Conservation (phyloP, 1,140 invertebrate genomes). For the Melipona quadrifasciata region DNA sequence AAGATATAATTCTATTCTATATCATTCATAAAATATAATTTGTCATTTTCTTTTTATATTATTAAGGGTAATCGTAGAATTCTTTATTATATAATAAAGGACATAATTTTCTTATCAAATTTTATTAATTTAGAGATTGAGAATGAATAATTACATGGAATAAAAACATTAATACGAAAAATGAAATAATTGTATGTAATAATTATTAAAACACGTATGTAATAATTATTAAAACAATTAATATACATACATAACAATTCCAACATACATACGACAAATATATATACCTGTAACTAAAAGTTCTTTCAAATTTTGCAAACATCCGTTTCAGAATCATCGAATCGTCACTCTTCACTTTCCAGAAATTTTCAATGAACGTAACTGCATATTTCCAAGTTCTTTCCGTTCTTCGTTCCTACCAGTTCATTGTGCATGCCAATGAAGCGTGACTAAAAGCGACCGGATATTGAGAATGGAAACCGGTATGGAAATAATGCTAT, state of each 20-base stretch:
- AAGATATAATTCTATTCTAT: too few relatives aligned
- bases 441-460: conserved; percentile 49
- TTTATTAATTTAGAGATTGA: neutral
- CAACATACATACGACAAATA: too few relatives aligned
- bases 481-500: neutral
- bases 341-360: too few relatives aligned
- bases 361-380: neutral
- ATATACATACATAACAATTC: neutral
- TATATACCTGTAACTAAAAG: neutral
- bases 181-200: too few relatives aligned
- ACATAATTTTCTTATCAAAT: neutral
- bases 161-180: neutral
- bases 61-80: too few relatives aligned
- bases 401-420: neutral
- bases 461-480: neutral
- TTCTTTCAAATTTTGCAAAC: neutral
- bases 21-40: too few relatives aligned
- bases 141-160: neutral
- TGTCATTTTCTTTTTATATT: too few relatives aligned
- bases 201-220: too few relatives aligned
- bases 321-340: neutral
- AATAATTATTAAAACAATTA: too few relatives aligned
- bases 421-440: conserved; percentile 61
- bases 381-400: too few relatives aligned
- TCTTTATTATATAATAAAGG: neutral